Base-by-base conservation (phyloP, 2,888 invertebrate species). In the Apeira syringaria region DNA sequence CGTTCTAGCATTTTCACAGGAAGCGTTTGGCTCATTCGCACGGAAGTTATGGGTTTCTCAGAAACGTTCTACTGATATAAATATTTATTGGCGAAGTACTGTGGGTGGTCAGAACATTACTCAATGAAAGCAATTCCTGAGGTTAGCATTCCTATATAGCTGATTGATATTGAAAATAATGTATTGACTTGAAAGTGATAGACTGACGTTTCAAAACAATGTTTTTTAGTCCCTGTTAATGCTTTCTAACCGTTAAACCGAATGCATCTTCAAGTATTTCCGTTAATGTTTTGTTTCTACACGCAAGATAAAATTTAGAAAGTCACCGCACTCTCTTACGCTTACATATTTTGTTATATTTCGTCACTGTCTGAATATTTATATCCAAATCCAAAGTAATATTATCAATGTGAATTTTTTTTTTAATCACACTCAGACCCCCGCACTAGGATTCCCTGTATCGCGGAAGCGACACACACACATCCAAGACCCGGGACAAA, bases 81-180 rank as follows among this genome's bases (percentile, higher is more conserved):
- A 73, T 74, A 71, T 71, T 73, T 72, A 74, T 71, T 68, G 57
- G 58, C 44, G 40, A 42, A 46, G 37, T 59, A 42, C 56, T 49
- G 70, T 70, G 74, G 73, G 74, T 74, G 74, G 74, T 53, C 72
- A 39, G 44, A 50, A 43, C 61, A 67, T 70, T 66, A 63, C 61
- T 64, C 68, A 64, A 64, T 68, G 60, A 53, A 49, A 54, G 48
- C 44, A 37, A 46, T 49, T 53, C 41, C 40, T 41, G 37, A 37
- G 42, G 33, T 34, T 12, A 33, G 47, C 10, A 28, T 25, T 22
- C 26, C 6, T 24, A 13, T 39, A 9, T 30, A 31, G 39, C 27
- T 31, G 22, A 26, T 38, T 34, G 33, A 13, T 44, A 44, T 44
- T 40, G 17, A 40, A 39, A 36, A 37, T 36, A 37, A 43, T 45